phyloP scores from a whole-genome alignment of 2,797 vertebrate genomes.

The Silurus aristotelis region DNA sequence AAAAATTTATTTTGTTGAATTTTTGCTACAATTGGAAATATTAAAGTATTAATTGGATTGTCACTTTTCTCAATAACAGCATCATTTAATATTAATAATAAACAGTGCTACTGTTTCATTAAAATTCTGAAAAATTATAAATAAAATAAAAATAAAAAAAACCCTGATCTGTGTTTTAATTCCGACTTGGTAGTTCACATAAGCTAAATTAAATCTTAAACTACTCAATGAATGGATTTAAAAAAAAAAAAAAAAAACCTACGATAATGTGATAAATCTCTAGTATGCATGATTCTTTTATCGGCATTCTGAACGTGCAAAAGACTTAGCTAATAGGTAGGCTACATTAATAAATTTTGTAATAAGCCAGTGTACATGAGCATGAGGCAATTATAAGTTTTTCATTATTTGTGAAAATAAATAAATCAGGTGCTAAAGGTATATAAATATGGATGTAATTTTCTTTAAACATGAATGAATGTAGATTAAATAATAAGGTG shows the following conservation, averaged over 20 bases:
- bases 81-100: not conserved
- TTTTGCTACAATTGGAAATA: not conserved
- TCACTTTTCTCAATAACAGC: not conserved
- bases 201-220: not conserved
- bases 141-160: no score
- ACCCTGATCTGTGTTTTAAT: not conserved
- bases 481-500: not conserved
- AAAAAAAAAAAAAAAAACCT: no score
- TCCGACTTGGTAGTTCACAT: not conserved
- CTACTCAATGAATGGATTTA: not conserved
- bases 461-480: not conserved
- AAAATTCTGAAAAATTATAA: not conserved
- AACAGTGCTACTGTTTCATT: not conserved
- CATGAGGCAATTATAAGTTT: not conserved
- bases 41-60: not conserved
- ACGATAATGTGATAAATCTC: not conserved
- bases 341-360: not conserved
- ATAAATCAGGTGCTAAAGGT: not conserved
- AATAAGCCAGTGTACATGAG: not conserved
- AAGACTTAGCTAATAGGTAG: not conserved
- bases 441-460: not conserved
- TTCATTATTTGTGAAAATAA: not conserved
- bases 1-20: not conserved
- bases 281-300: not conserved
- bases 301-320: not conserved